Evolutionary conservation across 2,797 vertebrate genomes (phyloP), one percentile per base, ranked within the genome.

Genomic region (Brachyalestes nurse): DNA sequence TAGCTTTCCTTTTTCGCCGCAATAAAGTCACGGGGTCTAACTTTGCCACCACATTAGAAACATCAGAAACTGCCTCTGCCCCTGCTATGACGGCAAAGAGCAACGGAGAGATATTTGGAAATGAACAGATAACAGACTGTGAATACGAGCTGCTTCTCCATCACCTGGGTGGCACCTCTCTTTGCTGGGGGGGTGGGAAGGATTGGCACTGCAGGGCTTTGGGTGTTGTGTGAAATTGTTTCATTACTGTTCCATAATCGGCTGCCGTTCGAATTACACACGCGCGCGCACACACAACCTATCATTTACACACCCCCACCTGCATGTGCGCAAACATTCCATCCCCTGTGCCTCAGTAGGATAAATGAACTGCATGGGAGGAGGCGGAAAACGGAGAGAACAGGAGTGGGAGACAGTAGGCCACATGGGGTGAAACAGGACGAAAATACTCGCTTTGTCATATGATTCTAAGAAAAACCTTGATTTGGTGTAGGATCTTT

Each of bases 171-270:
- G 45, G 34, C 49, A 51, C 34, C 28, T 75, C 55, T 69, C 67
- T 70, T 13, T 75, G 47, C 49, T 47, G 19, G 12, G 19, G 12
- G 57, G 80, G 69, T 72, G 77, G 78, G 83, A 16, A 75, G 64
- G 88, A 92, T 90, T 91, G 90, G 83, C 87, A 84, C 91, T 10
- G 82, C 75, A 77, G 90, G 92, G 91, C 90, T 84, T 88, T 83
- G 74, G 74, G 86, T 90, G 89, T 88, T 88, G 90, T 91, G 90
- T 90, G 87, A 92, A 93, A 92, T 92, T 89, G 82, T 80, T 80
- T 83, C 82, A 80, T 83, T 77, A 83, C 77, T 57, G 67, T 74
- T 71, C 65, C 78, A 60, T 74, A 74, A 74, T 38, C 19, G 34
- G 55, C 72, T 42, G n/a, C 71, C 19, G 12, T 21, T 58, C 10